A percentile compares a stretch with the other conserved stretches of the same genome.
These are phyloP conservation scores for Digitonthophagus gazella DNA, from an alignment of 2,888 invertebrate genomes.

Conservation along the genomic window DNA sequence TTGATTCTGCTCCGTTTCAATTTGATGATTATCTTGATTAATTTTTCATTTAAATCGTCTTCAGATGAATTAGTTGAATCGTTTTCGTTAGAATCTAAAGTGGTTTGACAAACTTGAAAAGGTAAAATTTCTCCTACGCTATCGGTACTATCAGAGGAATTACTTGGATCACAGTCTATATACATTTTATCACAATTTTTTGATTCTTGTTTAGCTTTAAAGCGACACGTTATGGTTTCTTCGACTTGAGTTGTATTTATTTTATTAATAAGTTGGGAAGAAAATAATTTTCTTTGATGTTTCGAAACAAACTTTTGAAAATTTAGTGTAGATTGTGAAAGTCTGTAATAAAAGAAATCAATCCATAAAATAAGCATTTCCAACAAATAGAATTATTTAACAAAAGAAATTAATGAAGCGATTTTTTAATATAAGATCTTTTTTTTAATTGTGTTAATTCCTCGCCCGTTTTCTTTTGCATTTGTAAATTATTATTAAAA, in stretches of 20 bases:
- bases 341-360: neutral
- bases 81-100: neutral
- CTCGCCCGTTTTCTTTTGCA: too few species aligned
- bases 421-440: too few species aligned
- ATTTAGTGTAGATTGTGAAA: neutral
- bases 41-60: neutral
- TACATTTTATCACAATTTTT: neutral
- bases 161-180: neutral
- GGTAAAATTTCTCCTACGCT: neutral
- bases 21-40: neutral
- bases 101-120: neutral
- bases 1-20: constrained; percentile 9
- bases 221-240: constrained; percentile 2
- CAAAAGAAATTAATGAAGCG: too few species aligned
- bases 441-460: too few species aligned
- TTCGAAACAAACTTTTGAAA: neutral
- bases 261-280: neutral
- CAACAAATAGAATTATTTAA: too few species aligned
- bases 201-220: neutral
- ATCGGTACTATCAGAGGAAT: neutral
- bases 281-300: neutral
- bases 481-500: too few species aligned
- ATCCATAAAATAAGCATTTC: neutral
- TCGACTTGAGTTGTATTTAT: neutral
- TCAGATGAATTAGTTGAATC: neutral